phyloP scores from a whole-genome alignment of 2,888 invertebrate genomes.

The Pemphredon lugubris region DNA sequence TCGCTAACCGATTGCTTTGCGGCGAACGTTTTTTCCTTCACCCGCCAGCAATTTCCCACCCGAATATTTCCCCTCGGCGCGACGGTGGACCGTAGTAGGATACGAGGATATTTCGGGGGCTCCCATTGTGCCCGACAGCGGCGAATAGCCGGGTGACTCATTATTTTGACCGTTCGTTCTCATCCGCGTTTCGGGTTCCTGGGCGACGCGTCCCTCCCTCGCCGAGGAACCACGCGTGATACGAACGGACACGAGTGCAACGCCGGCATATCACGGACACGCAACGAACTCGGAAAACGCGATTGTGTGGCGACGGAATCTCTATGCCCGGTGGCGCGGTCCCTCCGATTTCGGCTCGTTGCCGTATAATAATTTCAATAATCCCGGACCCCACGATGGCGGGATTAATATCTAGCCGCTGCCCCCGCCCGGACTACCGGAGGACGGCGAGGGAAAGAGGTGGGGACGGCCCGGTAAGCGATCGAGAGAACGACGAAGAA shows the following conservation, averaged over 20 bases:
- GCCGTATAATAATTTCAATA: constrained; percentile 76
- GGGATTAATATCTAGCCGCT: constrained; percentile 70
- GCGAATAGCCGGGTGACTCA: constrained; percentile 73
- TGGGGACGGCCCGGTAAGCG: too few species aligned
- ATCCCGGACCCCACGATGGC: constrained; percentile 70
- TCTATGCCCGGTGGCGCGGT: constrained; percentile 55
- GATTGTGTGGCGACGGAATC: constrained; percentile 54
- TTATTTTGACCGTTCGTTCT: constrained; percentile 75
- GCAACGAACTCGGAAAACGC: constrained; percentile 41
- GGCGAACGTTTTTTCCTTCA: constrained; percentile 16
- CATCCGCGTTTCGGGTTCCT: constrained; percentile 56
- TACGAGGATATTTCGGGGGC: constrained; percentile 64
- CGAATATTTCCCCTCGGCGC: background rate
- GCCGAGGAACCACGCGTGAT: constrained; percentile 36
- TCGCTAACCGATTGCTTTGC: constrained; percentile 19
- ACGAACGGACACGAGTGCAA: background rate
- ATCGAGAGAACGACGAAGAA: constrained; percentile 33
- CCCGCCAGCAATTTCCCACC: constrained; percentile 10
- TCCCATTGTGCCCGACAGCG: constrained; percentile 60
- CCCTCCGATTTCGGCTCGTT: constrained; percentile 68
- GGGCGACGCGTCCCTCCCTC: constrained; percentile 7
- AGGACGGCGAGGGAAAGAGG: constrained; percentile 1
- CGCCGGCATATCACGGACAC: constrained; percentile 27
- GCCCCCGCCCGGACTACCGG: constrained; percentile 11
- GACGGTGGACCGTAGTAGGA: constrained; percentile 14